A percentile compares a stretch with the other conserved stretches of the same genome.
phyloP scores from a whole-genome alignment of 1,140 invertebrate species.

The Subanguina moxae region DNA sequence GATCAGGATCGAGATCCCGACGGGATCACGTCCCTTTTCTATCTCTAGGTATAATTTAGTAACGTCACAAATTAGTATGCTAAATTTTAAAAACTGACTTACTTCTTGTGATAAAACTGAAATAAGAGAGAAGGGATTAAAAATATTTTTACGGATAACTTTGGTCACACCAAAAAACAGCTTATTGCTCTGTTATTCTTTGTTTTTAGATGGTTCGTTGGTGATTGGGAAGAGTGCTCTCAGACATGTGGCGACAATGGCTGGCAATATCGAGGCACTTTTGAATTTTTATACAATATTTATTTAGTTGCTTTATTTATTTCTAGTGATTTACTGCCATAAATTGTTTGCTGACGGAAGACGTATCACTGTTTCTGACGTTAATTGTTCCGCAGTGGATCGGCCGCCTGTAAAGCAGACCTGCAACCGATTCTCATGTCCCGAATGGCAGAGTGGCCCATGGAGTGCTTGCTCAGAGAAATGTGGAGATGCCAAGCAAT shows the following conservation, averaged over 20 bases:
- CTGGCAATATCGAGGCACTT: constrained; percentile 62
- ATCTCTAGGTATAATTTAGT: too few species aligned
- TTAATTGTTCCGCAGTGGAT: constrained; percentile 68
- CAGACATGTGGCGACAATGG: constrained; percentile 70
- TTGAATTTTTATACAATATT: not conserved
- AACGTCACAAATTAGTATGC: too few species aligned
- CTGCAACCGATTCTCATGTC: constrained; percentile 76
- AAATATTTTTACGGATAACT: too few species aligned
- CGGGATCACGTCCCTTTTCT: too few species aligned
- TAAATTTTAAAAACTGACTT: too few species aligned
- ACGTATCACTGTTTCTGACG: constrained; percentile 70
- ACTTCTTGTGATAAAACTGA: too few species aligned
- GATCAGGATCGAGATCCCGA: too few species aligned
- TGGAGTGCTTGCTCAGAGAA: constrained; percentile 68
- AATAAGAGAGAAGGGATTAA: too few species aligned
- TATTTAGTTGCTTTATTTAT: constrained; percentile 62
- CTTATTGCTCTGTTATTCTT: too few species aligned
- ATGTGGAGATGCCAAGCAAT: constrained; percentile 68
- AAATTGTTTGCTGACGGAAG: constrained; percentile 69
- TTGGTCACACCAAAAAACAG: too few species aligned
- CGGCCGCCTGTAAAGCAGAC: constrained; percentile 70
- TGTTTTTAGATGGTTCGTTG: constrained; percentile 69
- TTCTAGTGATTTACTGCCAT: constrained; percentile 65
- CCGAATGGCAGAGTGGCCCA: constrained; percentile 72
- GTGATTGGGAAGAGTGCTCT: constrained; percentile 78